Conservation (phyloP, 2,113 vertebrate genomes). For the Cavia porcellus region DNA sequence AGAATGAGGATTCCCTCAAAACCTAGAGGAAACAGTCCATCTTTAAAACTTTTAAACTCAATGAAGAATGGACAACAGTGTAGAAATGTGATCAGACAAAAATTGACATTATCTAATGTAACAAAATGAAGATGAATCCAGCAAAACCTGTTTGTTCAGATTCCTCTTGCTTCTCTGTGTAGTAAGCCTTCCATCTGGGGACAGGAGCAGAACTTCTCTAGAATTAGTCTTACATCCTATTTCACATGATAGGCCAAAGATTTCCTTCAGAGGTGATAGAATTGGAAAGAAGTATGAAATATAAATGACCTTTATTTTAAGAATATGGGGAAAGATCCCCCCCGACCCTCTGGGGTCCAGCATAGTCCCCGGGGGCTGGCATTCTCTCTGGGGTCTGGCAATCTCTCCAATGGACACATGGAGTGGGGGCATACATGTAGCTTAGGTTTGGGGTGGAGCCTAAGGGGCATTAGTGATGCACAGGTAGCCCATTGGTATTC, state of each 20-base stretch:
- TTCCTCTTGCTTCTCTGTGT: not conserved
- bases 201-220: not conserved
- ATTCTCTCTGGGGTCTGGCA: too few species aligned
- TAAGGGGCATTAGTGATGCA: too few species aligned
- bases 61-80: not conserved
- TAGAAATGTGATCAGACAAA: not conserved
- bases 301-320: too few species aligned
- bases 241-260: not conserved
- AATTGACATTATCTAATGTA: not conserved
- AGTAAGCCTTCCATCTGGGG: not conserved
- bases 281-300: too few species aligned
- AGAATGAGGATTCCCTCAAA: not conserved
- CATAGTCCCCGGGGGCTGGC: too few species aligned
- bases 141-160: not conserved
- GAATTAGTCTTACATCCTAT: not conserved
- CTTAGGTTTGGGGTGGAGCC: too few species aligned
- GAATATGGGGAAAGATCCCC: too few species aligned
- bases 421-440: too few species aligned
- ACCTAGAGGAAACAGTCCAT: not conserved
- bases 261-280: too few species aligned
- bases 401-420: too few species aligned
- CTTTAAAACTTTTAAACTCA: not conserved
- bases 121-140: not conserved
- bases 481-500: too few species aligned
- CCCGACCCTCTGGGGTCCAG: too few species aligned